A percentile compares a stretch with the other conserved stretches of the same genome.
Conservation (phyloP, 2,113 vertebrate species). For the Bubalus kerabau region DNA sequence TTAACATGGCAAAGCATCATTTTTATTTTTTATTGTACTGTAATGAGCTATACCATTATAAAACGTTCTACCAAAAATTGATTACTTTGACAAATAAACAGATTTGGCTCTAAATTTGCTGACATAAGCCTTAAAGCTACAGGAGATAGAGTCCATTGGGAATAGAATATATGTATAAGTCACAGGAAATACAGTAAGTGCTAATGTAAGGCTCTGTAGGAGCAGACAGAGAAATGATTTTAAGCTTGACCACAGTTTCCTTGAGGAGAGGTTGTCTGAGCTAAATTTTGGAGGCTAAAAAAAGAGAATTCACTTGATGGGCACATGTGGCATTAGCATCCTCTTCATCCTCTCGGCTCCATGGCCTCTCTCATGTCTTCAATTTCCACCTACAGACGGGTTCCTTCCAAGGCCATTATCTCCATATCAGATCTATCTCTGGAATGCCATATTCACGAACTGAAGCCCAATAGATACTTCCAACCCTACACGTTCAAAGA, state of each 20-base stretch:
- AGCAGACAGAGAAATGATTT: neutral
- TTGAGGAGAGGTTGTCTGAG: neutral
- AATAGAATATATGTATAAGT: neutral
- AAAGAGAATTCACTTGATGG: neutral
- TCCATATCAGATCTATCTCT: neutral
- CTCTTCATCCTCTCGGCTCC: neutral
- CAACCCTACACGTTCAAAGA: neutral
- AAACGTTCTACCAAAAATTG: conserved; percentile 3
- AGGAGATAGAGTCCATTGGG: neutral
- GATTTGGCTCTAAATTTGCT: neutral
- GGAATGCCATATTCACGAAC: neutral
- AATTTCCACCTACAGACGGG: neutral
- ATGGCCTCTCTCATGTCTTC: neutral
- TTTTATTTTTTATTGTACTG: conserved; percentile 25
- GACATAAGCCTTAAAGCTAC: neutral
- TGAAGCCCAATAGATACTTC: neutral
- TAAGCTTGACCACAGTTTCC: neutral
- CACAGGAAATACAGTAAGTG: neutral
- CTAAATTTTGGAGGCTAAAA: neutral
- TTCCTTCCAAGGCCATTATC: neutral
- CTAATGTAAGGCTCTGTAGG: neutral
- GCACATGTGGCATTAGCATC: neutral
- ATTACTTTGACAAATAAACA: neutral
- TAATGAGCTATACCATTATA: neutral
- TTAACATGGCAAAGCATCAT: neutral